phyloP scores from a whole-genome alignment of 2,888 invertebrate genomes.

The Ennomos quercinarius region DNA sequence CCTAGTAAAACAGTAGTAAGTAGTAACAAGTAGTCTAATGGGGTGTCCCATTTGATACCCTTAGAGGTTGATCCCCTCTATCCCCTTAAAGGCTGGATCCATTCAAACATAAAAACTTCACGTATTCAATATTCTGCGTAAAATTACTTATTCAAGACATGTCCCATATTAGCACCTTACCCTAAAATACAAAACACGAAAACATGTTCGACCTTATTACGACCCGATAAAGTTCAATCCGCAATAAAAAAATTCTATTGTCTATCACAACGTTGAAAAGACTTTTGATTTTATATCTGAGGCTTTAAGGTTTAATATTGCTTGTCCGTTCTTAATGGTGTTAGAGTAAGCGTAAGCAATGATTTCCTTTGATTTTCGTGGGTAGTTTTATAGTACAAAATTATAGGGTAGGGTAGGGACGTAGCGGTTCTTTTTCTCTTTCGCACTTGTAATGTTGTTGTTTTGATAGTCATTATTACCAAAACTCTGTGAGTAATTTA shows the following conservation, averaged over 20 bases:
- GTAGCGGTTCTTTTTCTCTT: slow-evolving; percentile 10
- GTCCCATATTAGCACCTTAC: background rate
- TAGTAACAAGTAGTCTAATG: no score
- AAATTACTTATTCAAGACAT: slow-evolving; percentile 5
- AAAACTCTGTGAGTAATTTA: no score
- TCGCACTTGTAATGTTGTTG: slow-evolving; percentile 3
- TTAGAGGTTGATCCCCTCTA: no score
- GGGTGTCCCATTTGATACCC: no score
- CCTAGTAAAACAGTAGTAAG: no score
- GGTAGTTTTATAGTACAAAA: slow-evolving; percentile 43
- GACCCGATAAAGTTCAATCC: background rate
- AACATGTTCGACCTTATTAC: background rate
- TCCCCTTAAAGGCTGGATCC: no score
- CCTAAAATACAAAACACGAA: slow-evolving; percentile 1
- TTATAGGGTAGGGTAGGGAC: slow-evolving; percentile 43
- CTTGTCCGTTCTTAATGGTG: background rate
- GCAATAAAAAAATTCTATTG: background rate
- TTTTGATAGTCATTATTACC: background rate
- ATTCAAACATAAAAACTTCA: no score
- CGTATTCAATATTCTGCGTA: no score
- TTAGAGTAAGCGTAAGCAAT: slow-evolving; percentile 25
- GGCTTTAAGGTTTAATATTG: background rate
- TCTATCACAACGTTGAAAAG: background rate
- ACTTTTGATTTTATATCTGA: background rate
- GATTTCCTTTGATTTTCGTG: slow-evolving; percentile 47